A percentile compares a stretch with the other conserved stretches of the same genome.
These are phyloP conservation scores for Bombycilla garrulus DNA, from an alignment of 2,113 vertebrate species.

Conservation along the genomic window DNA sequence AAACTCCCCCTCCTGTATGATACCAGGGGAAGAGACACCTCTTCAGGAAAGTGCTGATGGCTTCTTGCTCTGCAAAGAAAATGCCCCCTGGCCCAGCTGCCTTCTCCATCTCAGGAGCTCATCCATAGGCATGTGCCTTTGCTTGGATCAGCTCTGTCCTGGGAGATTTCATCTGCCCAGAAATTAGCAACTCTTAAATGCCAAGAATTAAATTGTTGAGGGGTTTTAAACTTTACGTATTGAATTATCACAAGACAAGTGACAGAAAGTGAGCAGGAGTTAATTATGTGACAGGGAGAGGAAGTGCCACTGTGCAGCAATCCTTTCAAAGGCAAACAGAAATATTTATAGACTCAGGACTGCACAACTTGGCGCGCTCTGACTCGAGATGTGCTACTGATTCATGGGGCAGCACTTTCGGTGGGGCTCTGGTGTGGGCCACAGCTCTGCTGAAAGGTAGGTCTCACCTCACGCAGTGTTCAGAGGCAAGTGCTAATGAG, in stretches of 20 bases:
- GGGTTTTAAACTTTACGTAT: not conserved
- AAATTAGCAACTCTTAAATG: not conserved
- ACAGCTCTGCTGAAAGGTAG: not conserved
- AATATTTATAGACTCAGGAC: not conserved
- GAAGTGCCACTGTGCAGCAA: not conserved
- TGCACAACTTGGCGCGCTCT: not conserved
- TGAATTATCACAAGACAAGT: not conserved
- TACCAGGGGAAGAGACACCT: not conserved
- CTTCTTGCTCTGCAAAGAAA: not conserved
- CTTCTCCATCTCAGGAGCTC: not conserved
- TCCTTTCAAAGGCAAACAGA: not conserved
- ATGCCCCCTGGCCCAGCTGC: not conserved
- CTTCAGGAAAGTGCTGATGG: not conserved
- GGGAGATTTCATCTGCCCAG: not conserved
- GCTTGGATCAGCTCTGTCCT: not conserved
- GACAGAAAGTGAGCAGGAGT: conserved; percentile 16
- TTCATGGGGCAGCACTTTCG: not conserved
- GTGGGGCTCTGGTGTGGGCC: not conserved
- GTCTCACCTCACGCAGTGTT: not conserved
- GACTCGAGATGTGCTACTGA: not conserved
- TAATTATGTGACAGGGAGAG: not conserved
- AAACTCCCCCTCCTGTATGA: not conserved
- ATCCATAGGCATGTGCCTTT: not conserved
- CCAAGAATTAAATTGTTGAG: not conserved
- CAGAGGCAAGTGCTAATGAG: not conserved